These are phyloP conservation scores for Lithobates sylvaticus DNA, from an alignment of 2,797 vertebrate genomes.

Conservation along the genomic window DNA sequence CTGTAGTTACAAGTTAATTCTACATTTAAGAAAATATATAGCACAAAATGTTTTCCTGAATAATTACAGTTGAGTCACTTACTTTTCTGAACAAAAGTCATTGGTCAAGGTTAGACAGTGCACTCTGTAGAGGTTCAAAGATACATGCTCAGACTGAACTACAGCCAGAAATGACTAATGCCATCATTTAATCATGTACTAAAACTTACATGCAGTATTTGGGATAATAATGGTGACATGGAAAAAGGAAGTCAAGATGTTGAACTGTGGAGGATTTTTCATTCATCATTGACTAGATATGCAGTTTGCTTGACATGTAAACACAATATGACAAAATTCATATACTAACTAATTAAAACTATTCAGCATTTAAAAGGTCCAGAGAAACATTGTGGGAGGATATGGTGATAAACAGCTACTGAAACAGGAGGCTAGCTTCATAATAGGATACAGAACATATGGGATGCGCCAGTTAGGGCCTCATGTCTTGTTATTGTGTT, in stretches of 20 bases:
- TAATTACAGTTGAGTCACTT: too few relatives aligned
- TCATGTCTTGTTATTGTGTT: background rate
- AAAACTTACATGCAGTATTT: too few relatives aligned
- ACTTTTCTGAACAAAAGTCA: too few relatives aligned
- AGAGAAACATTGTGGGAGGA: slow-evolving; percentile 29
- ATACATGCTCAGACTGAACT: too few relatives aligned
- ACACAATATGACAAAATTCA: slow-evolving; percentile 12
- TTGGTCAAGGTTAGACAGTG: too few relatives aligned
- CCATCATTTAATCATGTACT: too few relatives aligned
- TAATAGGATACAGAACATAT: slow-evolving; percentile 37
- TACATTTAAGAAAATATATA: too few relatives aligned
- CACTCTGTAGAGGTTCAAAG: too few relatives aligned
- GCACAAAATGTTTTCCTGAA: too few relatives aligned
- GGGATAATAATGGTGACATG: background rate
- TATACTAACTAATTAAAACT: slow-evolving; percentile 26
- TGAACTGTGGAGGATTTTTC: background rate
- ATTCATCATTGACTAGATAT: background rate
- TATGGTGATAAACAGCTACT: slow-evolving; percentile 22
- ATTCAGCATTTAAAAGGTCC: slow-evolving; percentile 34
- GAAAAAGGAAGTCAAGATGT: background rate
- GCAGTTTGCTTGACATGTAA: background rate
- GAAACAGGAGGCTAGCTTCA: slow-evolving; percentile 20
- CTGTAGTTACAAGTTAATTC: too few relatives aligned
- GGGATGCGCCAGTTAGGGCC: background rate
- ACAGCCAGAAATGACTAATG: too few relatives aligned